These are phyloP conservation scores for Semnornis frantzii DNA, from an alignment of 2,113 vertebrate genomes.

Conservation along the genomic window DNA sequence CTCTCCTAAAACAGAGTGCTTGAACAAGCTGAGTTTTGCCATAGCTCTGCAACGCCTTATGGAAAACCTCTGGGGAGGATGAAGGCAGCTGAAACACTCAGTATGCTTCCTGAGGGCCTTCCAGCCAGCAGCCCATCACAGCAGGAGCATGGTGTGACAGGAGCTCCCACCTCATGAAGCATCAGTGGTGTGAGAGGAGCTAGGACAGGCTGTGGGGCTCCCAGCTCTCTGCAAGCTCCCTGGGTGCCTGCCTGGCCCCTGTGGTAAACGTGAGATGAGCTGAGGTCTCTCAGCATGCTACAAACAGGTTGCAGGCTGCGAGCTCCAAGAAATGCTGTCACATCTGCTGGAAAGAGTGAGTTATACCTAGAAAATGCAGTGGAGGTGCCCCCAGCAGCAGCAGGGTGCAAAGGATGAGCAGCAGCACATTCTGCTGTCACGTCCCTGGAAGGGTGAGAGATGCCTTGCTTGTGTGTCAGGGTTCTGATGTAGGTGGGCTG, in stretches of 20 bases:
- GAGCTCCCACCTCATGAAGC: background rate
- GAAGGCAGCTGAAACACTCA: background rate
- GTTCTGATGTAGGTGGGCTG: background rate
- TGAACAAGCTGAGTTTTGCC: background rate
- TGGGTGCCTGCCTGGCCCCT: background rate
- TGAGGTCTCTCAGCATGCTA: background rate
- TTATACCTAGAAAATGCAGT: background rate
- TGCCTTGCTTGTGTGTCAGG: rapidly evolving
- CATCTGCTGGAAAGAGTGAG: background rate
- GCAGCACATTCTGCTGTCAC: rapidly evolving
- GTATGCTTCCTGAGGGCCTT: rapidly evolving
- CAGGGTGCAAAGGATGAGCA: background rate
- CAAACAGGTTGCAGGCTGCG: background rate
- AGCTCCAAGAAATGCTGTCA: background rate
- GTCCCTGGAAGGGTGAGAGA: background rate
- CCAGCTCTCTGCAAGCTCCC: rapidly evolving
- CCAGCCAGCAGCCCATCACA: background rate
- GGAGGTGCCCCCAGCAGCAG: background rate
- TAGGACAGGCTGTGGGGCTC: rapidly evolving
- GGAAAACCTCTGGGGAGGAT: background rate
- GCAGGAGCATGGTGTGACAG: rapidly evolving
- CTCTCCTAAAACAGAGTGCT: background rate
- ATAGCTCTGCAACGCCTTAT: slow-evolving; percentile 57
- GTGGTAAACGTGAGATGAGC: background rate
- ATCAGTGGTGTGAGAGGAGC: rapidly evolving